phyloP scores from a whole-genome alignment of 1,140 invertebrate genomes.

The Trigoniulus corallinus region DNA sequence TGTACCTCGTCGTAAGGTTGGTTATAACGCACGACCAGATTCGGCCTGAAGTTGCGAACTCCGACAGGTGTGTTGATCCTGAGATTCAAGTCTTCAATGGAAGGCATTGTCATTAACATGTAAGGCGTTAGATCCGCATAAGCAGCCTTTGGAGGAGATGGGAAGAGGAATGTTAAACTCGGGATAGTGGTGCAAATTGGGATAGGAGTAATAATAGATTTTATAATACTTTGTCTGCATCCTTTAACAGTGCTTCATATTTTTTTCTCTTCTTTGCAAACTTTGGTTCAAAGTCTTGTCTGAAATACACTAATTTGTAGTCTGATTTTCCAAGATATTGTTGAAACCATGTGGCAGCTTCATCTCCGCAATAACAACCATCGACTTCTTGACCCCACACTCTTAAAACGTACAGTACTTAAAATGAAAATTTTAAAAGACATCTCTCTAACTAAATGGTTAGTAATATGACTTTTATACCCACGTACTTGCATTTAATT shows the following conservation, averaged over 20 bases:
- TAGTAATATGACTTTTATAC: too few relatives aligned
- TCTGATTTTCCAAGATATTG: constrained; percentile 11
- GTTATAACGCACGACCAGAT: constrained; percentile 45
- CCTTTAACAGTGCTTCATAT: not conserved
- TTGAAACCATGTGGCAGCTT: constrained; percentile 13
- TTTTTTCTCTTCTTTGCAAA: constrained; percentile 9
- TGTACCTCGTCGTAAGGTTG: constrained; percentile 37
- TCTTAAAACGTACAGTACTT: not conserved
- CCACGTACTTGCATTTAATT: too few relatives aligned
- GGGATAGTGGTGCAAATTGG: too few relatives aligned
- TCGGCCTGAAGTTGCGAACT: constrained; percentile 42
- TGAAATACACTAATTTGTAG: constrained; percentile 10
- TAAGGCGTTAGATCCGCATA: constrained; percentile 39
- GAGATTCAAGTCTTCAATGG: constrained; percentile 41
- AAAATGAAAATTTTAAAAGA: not conserved
- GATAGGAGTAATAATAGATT: too few relatives aligned
- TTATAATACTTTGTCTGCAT: not conserved
- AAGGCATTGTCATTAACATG: constrained; percentile 40
- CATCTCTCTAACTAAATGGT: too few relatives aligned
- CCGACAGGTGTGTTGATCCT: constrained; percentile 33
- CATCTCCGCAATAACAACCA: constrained; percentile 16
- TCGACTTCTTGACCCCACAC: constrained; percentile 11
- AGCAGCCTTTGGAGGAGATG: constrained; percentile 32
- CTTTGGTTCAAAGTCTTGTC: not conserved
- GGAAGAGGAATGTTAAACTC: too few relatives aligned